Percentiles rank a stretch among this genome's conserved stretches.
phyloP scores from a whole-genome alignment of 2,797 vertebrate species.

The Myoxocephalus aenaeus region DNA sequence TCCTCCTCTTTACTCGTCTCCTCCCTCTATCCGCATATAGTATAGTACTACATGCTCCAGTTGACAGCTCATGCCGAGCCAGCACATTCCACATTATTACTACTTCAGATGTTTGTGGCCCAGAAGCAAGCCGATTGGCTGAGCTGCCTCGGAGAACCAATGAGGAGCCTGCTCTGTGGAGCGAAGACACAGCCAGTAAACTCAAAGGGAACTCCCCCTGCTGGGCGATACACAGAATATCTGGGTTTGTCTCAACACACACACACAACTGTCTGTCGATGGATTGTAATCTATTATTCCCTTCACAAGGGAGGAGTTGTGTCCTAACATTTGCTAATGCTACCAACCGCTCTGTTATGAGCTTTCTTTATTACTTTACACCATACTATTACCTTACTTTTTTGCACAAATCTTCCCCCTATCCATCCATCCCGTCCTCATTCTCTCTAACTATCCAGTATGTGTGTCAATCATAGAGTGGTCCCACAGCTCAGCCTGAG shows the following conservation, averaged over 20 bases:
- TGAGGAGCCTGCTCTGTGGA: slow-evolving; percentile 74
- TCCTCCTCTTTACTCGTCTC: slow-evolving; percentile 50
- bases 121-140: slow-evolving; percentile 82
- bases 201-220: slow-evolving; percentile 67
- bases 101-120: slow-evolving; percentile 87
- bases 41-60: slow-evolving; percentile 84
- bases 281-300: slow-evolving; percentile 12
- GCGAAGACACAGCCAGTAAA: slow-evolving; percentile 73
- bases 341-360: not conserved
- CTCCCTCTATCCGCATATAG: slow-evolving; percentile 69
- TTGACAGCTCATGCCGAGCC: slow-evolving; percentile 86
- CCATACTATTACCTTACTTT: not conserved
- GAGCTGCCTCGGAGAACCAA: slow-evolving; percentile 78
- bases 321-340: slow-evolving; percentile 6
- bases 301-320: not conserved
- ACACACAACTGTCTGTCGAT: slow-evolving; percentile 7
- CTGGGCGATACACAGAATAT: slow-evolving; percentile 49
- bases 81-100: slow-evolving; percentile 88
- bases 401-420: slow-evolving; percentile 35
- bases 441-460: not conserved
- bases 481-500: not conserved
- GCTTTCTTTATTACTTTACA: not conserved
- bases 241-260: slow-evolving; percentile 11
- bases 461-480: not conserved
- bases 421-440: not conserved